Evolutionary conservation across 2,113 vertebrate species (phyloP).

Genomic region (Caloenas nicobarica): DNA sequence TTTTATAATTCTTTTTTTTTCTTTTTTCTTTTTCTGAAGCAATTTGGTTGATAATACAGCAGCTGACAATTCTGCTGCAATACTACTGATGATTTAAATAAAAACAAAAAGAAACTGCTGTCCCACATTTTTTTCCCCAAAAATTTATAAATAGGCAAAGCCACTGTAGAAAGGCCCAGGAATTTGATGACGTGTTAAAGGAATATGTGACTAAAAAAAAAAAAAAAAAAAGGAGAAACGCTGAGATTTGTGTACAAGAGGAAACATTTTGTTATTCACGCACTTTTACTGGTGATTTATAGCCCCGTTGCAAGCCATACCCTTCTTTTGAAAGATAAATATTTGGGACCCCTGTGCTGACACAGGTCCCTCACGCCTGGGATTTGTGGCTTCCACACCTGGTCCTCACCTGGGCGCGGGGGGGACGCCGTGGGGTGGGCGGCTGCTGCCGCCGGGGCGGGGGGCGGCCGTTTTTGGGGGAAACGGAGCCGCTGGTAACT

Average conservation of each 20-base stretch:
- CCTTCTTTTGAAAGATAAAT: neutral
- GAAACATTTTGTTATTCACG: neutral
- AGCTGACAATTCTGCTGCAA: constrained; percentile 67
- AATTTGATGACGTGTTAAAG: constrained; percentile 41
- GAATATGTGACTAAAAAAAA: neutral
- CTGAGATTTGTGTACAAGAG: neutral
- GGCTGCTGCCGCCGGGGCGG: neutral
- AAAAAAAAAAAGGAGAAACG: neutral
- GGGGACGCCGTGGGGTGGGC: too few species aligned
- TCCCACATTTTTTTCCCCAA: neutral
- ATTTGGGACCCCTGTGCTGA: neutral
- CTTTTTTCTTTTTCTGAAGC: constrained; percentile 41
- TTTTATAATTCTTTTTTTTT: constrained; percentile 46
- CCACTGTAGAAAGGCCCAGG: constrained; percentile 13
- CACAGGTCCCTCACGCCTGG: neutral
- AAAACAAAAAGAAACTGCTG: constrained; percentile 45
- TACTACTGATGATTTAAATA: constrained; percentile 55
- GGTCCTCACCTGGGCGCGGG: neutral
- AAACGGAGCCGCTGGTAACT: neutral
- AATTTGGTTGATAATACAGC: constrained; percentile 77
- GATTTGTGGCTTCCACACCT: neutral
- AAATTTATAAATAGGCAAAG: constrained; percentile 35
- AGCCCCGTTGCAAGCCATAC: neutral
- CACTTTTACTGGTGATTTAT: neutral
- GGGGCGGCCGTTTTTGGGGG: neutral